These are phyloP conservation scores for Pheosia gnoma DNA, from an alignment of 2,888 invertebrate genomes.

Conservation along the genomic window DNA sequence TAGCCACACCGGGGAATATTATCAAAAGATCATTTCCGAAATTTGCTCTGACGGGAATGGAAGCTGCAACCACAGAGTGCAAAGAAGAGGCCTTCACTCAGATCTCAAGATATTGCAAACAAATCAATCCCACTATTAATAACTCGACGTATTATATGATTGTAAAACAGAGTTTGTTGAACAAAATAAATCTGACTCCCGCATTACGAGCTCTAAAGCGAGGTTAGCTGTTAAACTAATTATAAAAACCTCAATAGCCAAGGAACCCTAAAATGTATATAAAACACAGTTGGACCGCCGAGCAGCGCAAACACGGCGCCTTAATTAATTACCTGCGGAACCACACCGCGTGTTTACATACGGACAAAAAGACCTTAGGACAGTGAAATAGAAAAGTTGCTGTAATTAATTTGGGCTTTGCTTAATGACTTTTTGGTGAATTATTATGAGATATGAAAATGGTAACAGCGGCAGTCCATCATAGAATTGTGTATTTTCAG, in stretches of 20 bases:
- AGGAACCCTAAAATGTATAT: constrained; percentile 35
- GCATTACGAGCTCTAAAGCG: constrained; percentile 4
- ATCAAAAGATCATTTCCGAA: too few relatives aligned
- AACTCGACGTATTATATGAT: too few relatives aligned
- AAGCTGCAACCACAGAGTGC: too few relatives aligned
- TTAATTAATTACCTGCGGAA: constrained; percentile 46
- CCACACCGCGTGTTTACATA: constrained; percentile 39
- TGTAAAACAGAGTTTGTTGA: too few relatives aligned
- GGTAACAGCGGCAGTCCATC: too few relatives aligned
- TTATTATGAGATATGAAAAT: neutral
- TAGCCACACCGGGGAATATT: too few relatives aligned
- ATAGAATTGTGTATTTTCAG: neutral
- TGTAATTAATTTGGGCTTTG: constrained; percentile 5
- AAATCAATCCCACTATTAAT: too few relatives aligned
- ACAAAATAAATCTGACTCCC: too few relatives aligned
- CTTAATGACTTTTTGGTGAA: neutral
- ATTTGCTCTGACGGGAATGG: too few relatives aligned
- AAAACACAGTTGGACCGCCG: constrained; percentile 28
- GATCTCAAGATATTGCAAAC: too few relatives aligned
- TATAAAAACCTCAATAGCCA: constrained; percentile 24
- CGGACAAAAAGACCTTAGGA: constrained; percentile 30
- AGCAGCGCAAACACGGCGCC: constrained; percentile 38
- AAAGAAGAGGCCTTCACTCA: too few relatives aligned
- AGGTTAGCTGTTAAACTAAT: neutral
- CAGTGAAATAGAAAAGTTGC: constrained; percentile 4